Percentiles rank a stretch among this genome's conserved stretches.
phyloP scores from a whole-genome alignment of 2,888 invertebrate species.

The Mactromeris polynyma region DNA sequence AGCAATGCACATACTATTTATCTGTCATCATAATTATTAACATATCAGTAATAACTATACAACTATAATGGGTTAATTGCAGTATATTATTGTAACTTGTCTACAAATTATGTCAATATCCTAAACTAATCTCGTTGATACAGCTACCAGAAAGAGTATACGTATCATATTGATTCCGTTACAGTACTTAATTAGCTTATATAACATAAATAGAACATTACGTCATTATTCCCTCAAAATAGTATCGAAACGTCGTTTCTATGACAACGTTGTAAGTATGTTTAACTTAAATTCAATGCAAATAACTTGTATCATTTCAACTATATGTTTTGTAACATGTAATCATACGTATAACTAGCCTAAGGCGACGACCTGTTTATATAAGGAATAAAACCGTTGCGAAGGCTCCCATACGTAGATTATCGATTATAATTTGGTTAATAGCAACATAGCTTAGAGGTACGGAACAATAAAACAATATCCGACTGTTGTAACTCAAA shows the following conservation, averaged over 20 bases:
- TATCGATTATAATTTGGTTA: slow-evolving; percentile 8
- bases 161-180: too few species aligned
- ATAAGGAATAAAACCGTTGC: neutral
- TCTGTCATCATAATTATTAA: too few species aligned
- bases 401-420: neutral
- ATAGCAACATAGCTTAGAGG: neutral
- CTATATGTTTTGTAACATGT: neutral
- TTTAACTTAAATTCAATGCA: neutral
- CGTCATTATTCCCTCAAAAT: too few species aligned
- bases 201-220: too few species aligned
- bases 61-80: too few species aligned
- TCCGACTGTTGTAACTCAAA: neutral
- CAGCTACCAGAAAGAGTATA: too few species aligned
- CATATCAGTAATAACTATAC: too few species aligned
- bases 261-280: neutral
- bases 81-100: too few species aligned
- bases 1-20: too few species aligned
- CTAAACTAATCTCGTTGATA: too few species aligned
- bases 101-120: too few species aligned
- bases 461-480: neutral
- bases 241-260: neutral
- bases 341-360: neutral
- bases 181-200: too few species aligned
- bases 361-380: neutral
- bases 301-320: neutral